Conservation (phyloP, 2,888 invertebrate genomes). For the Netelia inedita region DNA sequence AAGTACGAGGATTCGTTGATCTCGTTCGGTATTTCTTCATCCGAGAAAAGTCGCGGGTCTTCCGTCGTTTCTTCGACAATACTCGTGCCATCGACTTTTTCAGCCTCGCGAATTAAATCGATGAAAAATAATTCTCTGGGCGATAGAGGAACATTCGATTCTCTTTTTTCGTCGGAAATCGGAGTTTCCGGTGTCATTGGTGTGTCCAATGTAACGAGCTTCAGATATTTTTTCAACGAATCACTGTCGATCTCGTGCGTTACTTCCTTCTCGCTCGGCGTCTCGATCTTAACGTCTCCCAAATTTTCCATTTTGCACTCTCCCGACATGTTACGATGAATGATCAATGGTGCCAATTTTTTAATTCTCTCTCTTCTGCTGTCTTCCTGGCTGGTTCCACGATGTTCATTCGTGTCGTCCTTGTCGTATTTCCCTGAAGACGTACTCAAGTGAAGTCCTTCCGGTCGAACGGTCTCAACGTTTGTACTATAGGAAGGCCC, state of each 20-base stretch:
- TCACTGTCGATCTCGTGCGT: constrained; percentile 48
- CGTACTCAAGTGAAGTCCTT: constrained; percentile 9
- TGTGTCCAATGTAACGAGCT: constrained; percentile 73
- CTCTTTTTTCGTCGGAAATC: constrained; percentile 35
- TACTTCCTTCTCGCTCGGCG: constrained; percentile 13
- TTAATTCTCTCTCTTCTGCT: constrained; percentile 41
- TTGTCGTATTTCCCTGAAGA: constrained; percentile 21
- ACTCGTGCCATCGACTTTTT: constrained; percentile 68
- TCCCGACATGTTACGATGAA: constrained; percentile 73
- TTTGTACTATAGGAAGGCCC: constrained; percentile 11
- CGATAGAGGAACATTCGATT: constrained; percentile 76
- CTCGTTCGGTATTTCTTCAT: constrained; percentile 14
- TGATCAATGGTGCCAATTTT: constrained; percentile 73
- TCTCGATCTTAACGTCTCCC: constrained; percentile 63
- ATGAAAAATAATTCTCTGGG: constrained; percentile 85
- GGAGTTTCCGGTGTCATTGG: constrained; percentile 61
- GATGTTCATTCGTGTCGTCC: not conserved
- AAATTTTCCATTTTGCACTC: constrained; percentile 64
- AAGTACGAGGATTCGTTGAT: constrained; percentile 69
- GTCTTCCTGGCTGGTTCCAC: not conserved
- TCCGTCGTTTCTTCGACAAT: not conserved
- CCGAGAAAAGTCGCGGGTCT: constrained; percentile 15
- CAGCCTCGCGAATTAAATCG: constrained; percentile 82
- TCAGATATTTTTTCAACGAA: constrained; percentile 74
- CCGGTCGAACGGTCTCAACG: constrained; percentile 44